Conservation (phyloP, 2,113 vertebrate genomes). For the Microtus montanus region DNA sequence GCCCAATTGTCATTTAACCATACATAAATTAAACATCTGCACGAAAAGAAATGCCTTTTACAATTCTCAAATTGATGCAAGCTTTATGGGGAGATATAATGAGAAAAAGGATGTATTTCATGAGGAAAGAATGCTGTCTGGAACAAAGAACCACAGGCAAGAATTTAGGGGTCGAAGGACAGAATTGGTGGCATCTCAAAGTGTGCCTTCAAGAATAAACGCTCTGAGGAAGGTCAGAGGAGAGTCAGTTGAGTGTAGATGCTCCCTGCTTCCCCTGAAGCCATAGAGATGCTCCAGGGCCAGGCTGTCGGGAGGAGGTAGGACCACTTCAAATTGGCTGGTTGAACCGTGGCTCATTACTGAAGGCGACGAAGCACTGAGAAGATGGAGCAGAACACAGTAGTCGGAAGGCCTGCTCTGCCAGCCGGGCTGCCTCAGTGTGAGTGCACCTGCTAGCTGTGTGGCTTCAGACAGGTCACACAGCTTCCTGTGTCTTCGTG, state of each 20-base stretch:
- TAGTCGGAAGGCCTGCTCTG: background rate
- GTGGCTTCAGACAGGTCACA: background rate
- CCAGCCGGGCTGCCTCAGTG: background rate
- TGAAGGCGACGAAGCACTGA: background rate
- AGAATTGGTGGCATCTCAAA: constrained; percentile 48
- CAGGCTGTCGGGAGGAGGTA: background rate
- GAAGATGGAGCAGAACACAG: too few relatives aligned
- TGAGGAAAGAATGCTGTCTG: constrained; percentile 65
- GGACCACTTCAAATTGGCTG: background rate
- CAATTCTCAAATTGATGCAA: constrained; percentile 79
- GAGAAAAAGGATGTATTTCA: constrained; percentile 77
- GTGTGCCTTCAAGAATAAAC: constrained; percentile 43
- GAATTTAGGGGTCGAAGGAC: constrained; percentile 45
- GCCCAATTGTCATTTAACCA: constrained; percentile 81
- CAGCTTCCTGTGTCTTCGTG: background rate
- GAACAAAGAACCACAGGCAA: constrained; percentile 41
- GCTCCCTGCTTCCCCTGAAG: background rate
- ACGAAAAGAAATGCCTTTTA: constrained; percentile 79
- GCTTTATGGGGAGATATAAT: constrained; percentile 80
- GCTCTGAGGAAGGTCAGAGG: constrained; percentile 49
- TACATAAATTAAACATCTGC: constrained; percentile 80
- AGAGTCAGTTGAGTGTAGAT: background rate
- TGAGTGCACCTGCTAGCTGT: background rate
- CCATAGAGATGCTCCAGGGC: background rate
- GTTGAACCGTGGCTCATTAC: background rate